Base-by-base conservation (phyloP, 1,140 invertebrate genomes). In the Meloidogyne exigua region DNA sequence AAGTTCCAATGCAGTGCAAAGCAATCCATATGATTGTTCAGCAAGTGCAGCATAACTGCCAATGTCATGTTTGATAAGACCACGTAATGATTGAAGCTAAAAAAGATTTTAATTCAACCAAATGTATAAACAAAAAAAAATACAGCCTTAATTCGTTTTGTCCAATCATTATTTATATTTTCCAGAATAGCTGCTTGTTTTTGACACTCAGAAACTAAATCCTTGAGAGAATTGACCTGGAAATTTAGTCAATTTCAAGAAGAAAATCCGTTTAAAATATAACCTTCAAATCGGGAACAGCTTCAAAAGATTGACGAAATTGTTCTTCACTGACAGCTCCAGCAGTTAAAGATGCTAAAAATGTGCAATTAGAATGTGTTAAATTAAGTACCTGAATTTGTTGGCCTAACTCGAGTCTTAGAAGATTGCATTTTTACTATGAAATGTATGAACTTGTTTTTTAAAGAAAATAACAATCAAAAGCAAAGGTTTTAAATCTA, bases 1-100 rank as follows among this genome's bases (percentile, higher is more conserved):
- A 23, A 91, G 90, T 72, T 94, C 91, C 83, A 98, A 92, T 13
- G 93, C 90, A 75, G 92, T 89, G 75, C 95, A 94, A 64, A 95
- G 85, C 74, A 90, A 91, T 83, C 93, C 92, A n/a, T 97, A 88
- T 76, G 91, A 91, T 15, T 91, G 90, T 70, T 90, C 89, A 88
- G 97, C 69, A 28, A 79, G 95, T 83, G 95, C 94, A 63, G 93
- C 92, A 85, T 92, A 93, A 85, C 92, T 92, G 9, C 90, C 89
- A 39, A 92, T 93, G 80, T 93, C 93, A 21, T 93, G 92, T 42
- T 93, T 89, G 32, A 90, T 67, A 18, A 81, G 23, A 28, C 65
- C 39, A 36, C 80, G 65, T 9, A 81, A 32, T 42, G 42, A 25
- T 82, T 81, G 77, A 5, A 81, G 64, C 80, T 81, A 11, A 82